Percentiles rank a stretch among this genome's conserved stretches.
phyloP scores from a whole-genome alignment of 2,888 invertebrate species.

The Heliconius sara region DNA sequence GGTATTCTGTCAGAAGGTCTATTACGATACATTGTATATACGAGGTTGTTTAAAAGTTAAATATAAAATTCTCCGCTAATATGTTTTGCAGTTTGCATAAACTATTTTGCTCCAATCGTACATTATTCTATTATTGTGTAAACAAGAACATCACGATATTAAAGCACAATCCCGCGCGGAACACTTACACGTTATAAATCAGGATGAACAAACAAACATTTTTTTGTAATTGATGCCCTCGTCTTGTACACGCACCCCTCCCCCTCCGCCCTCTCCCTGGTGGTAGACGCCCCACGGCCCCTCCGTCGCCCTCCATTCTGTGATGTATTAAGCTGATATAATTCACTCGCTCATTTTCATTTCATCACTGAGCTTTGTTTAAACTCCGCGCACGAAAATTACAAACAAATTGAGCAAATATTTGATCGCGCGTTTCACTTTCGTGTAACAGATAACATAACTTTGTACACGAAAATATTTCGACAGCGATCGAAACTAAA shows the following conservation, averaged over 20 bases:
- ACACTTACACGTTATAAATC: neutral
- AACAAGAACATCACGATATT: neutral
- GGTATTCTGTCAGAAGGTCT: too few relatives aligned
- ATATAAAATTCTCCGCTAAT: neutral
- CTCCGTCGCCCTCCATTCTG: neutral
- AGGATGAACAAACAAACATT: constrained; percentile 10
- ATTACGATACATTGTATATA: neutral
- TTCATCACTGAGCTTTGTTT: constrained; percentile 24
- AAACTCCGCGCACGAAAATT: constrained; percentile 15
- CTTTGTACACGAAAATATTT: constrained; percentile 7
- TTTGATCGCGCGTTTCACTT: constrained; percentile 13
- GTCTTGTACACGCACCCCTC: neutral
- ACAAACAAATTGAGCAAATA: constrained; percentile 29
- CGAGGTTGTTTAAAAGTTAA: neutral
- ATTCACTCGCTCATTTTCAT: constrained; percentile 7
- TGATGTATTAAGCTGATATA: constrained; percentile 17
- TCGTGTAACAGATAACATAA: constrained; percentile 6
- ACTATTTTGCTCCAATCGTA: neutral
- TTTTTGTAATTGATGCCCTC: constrained; percentile 3
- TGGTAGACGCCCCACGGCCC: neutral
- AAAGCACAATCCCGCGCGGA: neutral
- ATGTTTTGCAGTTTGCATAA: neutral
- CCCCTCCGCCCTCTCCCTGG: neutral
- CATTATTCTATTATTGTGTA: neutral
- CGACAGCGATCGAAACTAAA: neutral